phyloP scores from a whole-genome alignment of 1,140 invertebrate species.

The Idris sp. region DNA sequence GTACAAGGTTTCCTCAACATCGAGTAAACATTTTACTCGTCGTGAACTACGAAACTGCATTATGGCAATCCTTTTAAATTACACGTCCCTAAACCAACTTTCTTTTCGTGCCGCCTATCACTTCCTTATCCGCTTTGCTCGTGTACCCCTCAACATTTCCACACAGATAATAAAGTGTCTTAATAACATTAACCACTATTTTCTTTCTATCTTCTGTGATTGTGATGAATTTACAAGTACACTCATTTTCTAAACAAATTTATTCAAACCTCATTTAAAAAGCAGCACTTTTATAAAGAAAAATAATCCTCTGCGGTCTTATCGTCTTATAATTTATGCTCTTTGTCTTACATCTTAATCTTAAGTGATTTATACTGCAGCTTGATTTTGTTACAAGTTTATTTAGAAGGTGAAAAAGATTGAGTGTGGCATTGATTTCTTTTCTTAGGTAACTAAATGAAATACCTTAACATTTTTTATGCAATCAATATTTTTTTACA shows the following conservation, averaged over 20 bases:
- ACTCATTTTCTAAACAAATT: too few species aligned
- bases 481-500: too few species aligned
- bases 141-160: conserved; percentile 8
- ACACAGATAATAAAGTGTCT: conserved; percentile 30
- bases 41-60: conserved; percentile 58
- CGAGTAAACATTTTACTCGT: conserved; percentile 56
- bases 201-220: background rate
- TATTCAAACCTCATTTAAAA: conserved; percentile 18
- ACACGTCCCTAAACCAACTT: conserved; percentile 44
- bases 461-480: too few species aligned
- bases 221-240: conserved; percentile 4
- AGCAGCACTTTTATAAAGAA: too few species aligned
- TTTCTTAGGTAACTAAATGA: too few species aligned
- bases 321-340: conserved; percentile 26
- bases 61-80: conserved; percentile 60
- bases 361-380: conserved; percentile 37
- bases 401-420: conserved; percentile 20
- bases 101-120: conserved; percentile 43
- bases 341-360: conserved; percentile 33
- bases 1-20: conserved; percentile 37
- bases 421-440: conserved; percentile 16
- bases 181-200: conserved; percentile 18
- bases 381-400: conserved; percentile 25
- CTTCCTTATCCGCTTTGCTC: conserved; percentile 27
- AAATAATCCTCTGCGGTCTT: too few species aligned